These are phyloP conservation scores for Lucifuga dentata DNA, from an alignment of 2,113 vertebrate genomes.

Conservation along the genomic window DNA sequence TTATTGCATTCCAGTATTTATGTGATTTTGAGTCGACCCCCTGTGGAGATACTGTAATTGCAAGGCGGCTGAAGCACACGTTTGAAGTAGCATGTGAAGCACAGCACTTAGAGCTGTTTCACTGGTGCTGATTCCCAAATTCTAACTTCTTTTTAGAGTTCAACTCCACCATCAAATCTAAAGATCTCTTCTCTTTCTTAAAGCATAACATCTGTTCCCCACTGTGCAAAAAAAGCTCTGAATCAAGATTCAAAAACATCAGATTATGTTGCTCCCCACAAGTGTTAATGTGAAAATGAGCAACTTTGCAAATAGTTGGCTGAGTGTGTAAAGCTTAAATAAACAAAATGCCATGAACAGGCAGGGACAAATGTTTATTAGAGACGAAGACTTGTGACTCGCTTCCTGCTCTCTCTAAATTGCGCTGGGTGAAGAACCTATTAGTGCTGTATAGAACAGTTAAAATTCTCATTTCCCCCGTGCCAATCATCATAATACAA, in stretches of 20 bases:
- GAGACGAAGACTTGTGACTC: constrained; percentile 49
- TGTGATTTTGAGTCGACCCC: too few relatives aligned
- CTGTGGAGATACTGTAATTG: too few relatives aligned
- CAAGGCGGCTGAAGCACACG: too few relatives aligned
- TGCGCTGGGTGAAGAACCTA: constrained; percentile 62
- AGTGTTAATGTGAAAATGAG: constrained; percentile 20
- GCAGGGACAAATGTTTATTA: constrained; percentile 60
- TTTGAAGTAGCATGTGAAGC: too few relatives aligned
- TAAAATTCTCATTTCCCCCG: constrained; percentile 64
- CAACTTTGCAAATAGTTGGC: constrained; percentile 7
- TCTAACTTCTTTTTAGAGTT: too few relatives aligned
- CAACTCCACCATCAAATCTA: too few relatives aligned
- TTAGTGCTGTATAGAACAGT: constrained; percentile 59
- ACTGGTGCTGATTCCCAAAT: too few relatives aligned
- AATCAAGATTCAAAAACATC: too few relatives aligned
- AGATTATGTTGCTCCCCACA: too few relatives aligned
- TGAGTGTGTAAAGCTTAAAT: constrained; percentile 13
- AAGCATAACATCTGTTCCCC: neutral
- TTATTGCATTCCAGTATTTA: too few relatives aligned
- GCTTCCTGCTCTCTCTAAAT: constrained; percentile 60
- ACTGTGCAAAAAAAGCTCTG: neutral
- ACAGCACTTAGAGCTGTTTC: too few relatives aligned
- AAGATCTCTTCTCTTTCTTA: too few relatives aligned
- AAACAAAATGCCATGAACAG: constrained; percentile 52
- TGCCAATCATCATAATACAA: constrained; percentile 81